phyloP scores from a whole-genome alignment of 2,888 invertebrate species.

The Tachina fera region DNA sequence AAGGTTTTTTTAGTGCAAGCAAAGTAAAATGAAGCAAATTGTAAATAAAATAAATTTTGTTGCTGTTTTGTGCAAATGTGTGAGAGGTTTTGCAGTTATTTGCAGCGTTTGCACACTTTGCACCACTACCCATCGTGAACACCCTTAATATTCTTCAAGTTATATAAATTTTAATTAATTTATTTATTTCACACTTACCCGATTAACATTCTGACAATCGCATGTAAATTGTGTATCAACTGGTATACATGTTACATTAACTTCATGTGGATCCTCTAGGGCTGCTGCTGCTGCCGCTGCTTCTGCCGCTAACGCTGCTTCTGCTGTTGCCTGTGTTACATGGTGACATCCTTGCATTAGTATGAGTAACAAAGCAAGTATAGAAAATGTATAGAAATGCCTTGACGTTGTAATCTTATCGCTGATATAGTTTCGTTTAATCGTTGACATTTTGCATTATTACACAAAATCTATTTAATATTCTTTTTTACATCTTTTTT shows the following conservation, averaged over 20 bases:
- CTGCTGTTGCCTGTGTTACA: conserved; percentile 14
- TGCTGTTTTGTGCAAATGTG: too few species aligned
- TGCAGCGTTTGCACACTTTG: too few species aligned
- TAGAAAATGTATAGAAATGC: conserved; percentile 22
- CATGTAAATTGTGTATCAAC: conserved; percentile 81
- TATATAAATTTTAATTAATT: too few species aligned
- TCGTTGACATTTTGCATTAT: conserved; percentile 68
- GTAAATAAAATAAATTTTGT: too few species aligned
- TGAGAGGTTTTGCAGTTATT: too few species aligned
- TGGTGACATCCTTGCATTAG: conserved; percentile 49
- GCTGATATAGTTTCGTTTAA: conserved; percentile 48
- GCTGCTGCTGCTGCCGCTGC: background rate
- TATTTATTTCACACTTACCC: conserved; percentile 76
- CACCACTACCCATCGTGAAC: too few species aligned
- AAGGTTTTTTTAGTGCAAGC: too few species aligned
- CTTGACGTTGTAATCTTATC: conserved; percentile 50
- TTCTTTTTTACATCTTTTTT: conserved; percentile 60
- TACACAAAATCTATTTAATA: conserved; percentile 41
- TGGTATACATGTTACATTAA: conserved; percentile 78
- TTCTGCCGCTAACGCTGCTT: background rate
- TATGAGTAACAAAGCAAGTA: conserved; percentile 33
- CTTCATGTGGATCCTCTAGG: conserved; percentile 37
- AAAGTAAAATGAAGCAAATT: too few species aligned
- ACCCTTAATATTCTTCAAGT: too few species aligned
- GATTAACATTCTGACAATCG: conserved; percentile 80